phyloP scores from a whole-genome alignment of 1,140 invertebrate species.

The Mylabris phalerata region DNA sequence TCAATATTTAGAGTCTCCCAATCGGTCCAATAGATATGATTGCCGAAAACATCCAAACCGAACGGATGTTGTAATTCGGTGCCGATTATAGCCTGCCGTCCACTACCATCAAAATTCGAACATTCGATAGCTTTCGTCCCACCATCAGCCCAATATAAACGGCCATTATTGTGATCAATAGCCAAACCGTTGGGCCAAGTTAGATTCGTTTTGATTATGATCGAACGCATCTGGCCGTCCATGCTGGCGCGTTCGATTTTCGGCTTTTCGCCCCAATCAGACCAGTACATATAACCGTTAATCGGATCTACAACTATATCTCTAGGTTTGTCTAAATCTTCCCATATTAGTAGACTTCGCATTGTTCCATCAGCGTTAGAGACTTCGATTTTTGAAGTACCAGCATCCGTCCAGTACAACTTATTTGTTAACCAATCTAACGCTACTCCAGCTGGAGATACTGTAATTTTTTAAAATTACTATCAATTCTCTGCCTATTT shows the following conservation, averaged over 20 bases:
- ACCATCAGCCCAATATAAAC: constrained; percentile 79
- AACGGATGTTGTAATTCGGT: constrained; percentile 67
- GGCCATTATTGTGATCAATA: constrained; percentile 62
- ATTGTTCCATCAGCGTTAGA: constrained; percentile 69
- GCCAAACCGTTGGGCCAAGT: constrained; percentile 78
- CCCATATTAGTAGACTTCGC: constrained; percentile 69
- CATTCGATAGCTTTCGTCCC: constrained; percentile 74
- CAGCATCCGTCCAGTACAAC: constrained; percentile 84
- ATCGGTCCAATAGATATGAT: constrained; percentile 84
- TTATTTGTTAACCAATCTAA: constrained; percentile 83
- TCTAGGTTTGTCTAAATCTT: constrained; percentile 72
- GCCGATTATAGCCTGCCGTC: constrained; percentile 61
- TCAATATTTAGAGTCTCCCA: constrained; percentile 70
- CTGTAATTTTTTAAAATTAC: constrained; percentile 34
- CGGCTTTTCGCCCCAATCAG: constrained; percentile 75
- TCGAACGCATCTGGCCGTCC: constrained; percentile 69
- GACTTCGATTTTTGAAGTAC: constrained; percentile 75
- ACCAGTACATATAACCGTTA: constrained; percentile 79
- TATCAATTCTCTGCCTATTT: not conserved
- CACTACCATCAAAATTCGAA: constrained; percentile 70
- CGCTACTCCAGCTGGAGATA: constrained; percentile 67
- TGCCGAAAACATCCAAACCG: constrained; percentile 76
- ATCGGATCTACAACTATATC: constrained; percentile 79
- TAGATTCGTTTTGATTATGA: constrained; percentile 62
- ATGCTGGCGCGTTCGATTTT: constrained; percentile 81